phyloP scores from a whole-genome alignment of 1,140 invertebrate genomes.

The Dendrolimus punctatus region DNA sequence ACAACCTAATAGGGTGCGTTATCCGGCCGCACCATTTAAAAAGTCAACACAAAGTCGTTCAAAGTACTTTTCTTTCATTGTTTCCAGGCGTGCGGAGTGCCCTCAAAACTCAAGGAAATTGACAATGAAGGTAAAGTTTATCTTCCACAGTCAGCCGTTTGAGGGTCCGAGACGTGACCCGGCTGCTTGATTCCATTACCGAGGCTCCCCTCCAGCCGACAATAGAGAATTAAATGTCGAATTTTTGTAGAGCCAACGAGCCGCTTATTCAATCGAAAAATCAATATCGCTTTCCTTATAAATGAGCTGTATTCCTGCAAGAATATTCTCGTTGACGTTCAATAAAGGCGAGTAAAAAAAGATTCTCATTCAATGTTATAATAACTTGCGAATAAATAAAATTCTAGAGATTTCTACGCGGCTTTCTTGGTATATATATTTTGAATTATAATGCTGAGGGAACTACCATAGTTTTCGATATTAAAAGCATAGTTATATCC shows the following conservation, averaged over 20 bases:
- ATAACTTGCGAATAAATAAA: no score
- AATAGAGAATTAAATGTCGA: constrained; percentile 50
- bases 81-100: constrained; percentile 44
- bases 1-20: constrained; percentile 19
- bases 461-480: no score
- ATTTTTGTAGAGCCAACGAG: constrained; percentile 36
- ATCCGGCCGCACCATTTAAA: constrained; percentile 33
- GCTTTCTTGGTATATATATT: no score
- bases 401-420: no score
- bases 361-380: no score
- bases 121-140: constrained; percentile 62
- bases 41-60: constrained; percentile 36
- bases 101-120: constrained; percentile 47
- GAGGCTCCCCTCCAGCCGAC: constrained; percentile 19
- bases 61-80: constrained; percentile 57
- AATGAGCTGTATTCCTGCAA: constrained; percentile 22
- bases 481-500: no score
- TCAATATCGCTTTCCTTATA: constrained; percentile 32
- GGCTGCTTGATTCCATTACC: constrained; percentile 46
- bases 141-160: constrained; percentile 47
- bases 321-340: constrained; percentile 7
- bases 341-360: background rate
- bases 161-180: constrained; percentile 36
- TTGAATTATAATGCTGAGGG: no score
- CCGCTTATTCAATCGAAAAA: constrained; percentile 41